Percentiles rank a stretch among this genome's conserved stretches.
Conservation (phyloP, 30 jellyfish, hydroid and myxozoan species). For the Catostylus mosaicus region DNA sequence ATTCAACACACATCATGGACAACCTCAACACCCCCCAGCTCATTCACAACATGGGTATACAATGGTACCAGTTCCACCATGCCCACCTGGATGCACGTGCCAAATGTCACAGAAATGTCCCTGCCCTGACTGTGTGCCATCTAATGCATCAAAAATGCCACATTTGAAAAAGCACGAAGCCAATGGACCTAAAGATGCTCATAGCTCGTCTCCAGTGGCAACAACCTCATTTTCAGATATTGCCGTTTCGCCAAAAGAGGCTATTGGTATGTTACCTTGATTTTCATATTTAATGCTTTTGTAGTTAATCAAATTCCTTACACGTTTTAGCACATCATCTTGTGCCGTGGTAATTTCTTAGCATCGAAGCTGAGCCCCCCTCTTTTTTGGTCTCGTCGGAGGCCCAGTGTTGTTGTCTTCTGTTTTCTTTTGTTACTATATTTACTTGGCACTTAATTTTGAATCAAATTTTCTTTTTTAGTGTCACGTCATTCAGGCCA, state of each 20-base stretch:
- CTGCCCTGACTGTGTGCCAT: slow-evolving; percentile 85
- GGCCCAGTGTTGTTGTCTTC: too few relatives aligned
- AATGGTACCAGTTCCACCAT: slow-evolving; percentile 78
- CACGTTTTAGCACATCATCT: too few relatives aligned
- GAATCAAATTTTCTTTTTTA: slow-evolving; percentile 8
- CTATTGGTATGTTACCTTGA: slow-evolving; percentile 61
- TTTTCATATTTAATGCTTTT: too few relatives aligned
- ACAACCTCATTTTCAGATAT: slow-evolving; percentile 64
- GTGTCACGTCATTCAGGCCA: slow-evolving; percentile 59
- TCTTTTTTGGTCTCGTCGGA: too few relatives aligned
- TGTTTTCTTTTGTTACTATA: too few relatives aligned
- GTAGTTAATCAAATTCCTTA: too few relatives aligned
- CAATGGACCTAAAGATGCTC: slow-evolving; percentile 69
- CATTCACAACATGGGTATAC: slow-evolving; percentile 73
- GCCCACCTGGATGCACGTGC: slow-evolving; percentile 99
- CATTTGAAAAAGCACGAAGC: slow-evolving; percentile 36
- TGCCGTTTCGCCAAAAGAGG: slow-evolving; percentile 65
- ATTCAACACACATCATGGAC: slow-evolving; percentile 77
- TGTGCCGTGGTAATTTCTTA: too few relatives aligned
- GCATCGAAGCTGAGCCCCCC: too few relatives aligned
- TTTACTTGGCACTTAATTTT: background rate
- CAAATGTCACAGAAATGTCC: slow-evolving; percentile 89
- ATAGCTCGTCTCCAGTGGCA: slow-evolving; percentile 47
- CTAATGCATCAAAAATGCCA: slow-evolving; percentile 48
- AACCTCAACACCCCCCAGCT: slow-evolving; percentile 66